phyloP scores from a whole-genome alignment of 2,888 invertebrate genomes.

The Dexiosoma caninum region DNA sequence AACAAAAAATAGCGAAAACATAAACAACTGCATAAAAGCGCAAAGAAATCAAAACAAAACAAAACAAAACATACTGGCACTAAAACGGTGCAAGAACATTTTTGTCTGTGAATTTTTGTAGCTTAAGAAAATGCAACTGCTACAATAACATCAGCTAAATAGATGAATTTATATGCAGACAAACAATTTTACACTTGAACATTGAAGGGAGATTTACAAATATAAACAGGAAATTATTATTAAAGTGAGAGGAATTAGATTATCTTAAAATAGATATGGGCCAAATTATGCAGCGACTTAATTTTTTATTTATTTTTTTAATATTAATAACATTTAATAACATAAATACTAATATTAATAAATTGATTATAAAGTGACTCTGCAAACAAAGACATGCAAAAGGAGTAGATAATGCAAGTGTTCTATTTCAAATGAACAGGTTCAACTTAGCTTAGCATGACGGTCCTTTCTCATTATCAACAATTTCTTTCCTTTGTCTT shows the following conservation, averaged over 20 bases:
- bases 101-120: constrained; percentile 28
- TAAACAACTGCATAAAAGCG: not conserved
- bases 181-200: not conserved
- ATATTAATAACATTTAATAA: no score
- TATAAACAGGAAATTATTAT: constrained; percentile 9
- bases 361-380: no score
- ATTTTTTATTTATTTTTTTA: not conserved
- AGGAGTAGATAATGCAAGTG: no score
- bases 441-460: no score
- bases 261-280: constrained; percentile 34
- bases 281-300: constrained; percentile 29
- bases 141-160: not conserved
- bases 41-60: constrained; percentile 24
- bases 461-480: no score
- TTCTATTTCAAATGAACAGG: no score
- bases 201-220: not conserved
- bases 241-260: constrained; percentile 31
- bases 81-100: constrained; percentile 16
- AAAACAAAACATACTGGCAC: no score
- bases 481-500: no score
- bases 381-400: no score
- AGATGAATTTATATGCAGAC: not conserved
- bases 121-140: constrained; percentile 1
- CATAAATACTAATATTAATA: no score
- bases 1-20: not conserved